Percentiles rank a stretch among this genome's conserved stretches.
Conservation (phyloP, 2,888 invertebrate genomes). For the Petrolisthes manimaculis region DNA sequence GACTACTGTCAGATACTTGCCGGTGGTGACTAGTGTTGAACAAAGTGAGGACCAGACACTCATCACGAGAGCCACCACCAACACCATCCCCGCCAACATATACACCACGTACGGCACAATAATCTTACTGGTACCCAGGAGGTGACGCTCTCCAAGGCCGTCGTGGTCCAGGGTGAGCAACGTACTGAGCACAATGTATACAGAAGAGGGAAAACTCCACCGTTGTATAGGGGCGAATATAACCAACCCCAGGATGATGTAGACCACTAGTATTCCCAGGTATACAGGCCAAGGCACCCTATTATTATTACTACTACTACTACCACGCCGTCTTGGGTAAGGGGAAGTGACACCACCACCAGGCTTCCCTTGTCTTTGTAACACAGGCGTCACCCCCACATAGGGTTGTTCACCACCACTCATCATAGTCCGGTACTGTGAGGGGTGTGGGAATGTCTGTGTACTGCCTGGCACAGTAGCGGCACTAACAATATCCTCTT, state of each 20-base stretch:
- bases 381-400: constrained; percentile 21
- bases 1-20: constrained; percentile 57
- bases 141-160: constrained; percentile 42
- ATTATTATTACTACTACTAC: too few relatives aligned
- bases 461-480: neutral
- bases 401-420: constrained; percentile 16
- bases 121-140: constrained; percentile 45
- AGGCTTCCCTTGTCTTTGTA: constrained; percentile 9
- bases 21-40: constrained; percentile 44
- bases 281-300: constrained; percentile 47
- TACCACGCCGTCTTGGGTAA: constrained; percentile 1
- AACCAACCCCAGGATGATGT: constrained; percentile 43
- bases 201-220: constrained; percentile 46
- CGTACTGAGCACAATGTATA: constrained; percentile 48
- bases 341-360: constrained; percentile 6
- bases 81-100: constrained; percentile 45
- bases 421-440: constrained; percentile 11
- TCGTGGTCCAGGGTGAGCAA: constrained; percentile 54
- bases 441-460: neutral
- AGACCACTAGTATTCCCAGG: constrained; percentile 38
- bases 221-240: constrained; percentile 56
- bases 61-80: constrained; percentile 40
- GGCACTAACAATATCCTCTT: constrained; percentile 19
- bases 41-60: constrained; percentile 54
- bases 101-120: constrained; percentile 56